Percentiles rank a stretch among this genome's conserved stretches.
phyloP scores from a whole-genome alignment of 2,888 invertebrate genomes.

The Hydroisotoma schaefferi region DNA sequence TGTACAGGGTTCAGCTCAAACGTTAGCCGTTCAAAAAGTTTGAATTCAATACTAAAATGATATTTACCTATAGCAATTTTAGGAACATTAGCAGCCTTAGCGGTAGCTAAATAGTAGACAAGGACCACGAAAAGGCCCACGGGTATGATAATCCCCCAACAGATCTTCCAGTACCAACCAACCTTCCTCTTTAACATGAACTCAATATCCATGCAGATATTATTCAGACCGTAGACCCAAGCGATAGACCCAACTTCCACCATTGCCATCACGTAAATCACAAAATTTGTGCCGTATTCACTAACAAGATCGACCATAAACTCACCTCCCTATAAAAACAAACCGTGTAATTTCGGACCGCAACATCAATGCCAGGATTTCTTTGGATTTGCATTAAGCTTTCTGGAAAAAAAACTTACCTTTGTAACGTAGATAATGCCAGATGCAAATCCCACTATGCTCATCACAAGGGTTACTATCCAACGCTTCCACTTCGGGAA shows the following conservation, averaged over 20 bases:
- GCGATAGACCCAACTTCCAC: conserved; percentile 59
- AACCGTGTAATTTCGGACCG: too few relatives aligned
- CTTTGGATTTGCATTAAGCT: too few relatives aligned
- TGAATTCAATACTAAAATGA: too few relatives aligned
- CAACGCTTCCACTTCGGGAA: conserved; percentile 53
- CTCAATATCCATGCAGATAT: conserved; percentile 69
- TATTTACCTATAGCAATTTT: conserved; percentile 12
- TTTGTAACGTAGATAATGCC: conserved; percentile 50
- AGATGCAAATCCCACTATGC: conserved; percentile 45
- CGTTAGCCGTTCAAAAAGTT: too few relatives aligned
- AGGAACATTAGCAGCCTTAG: conserved; percentile 9
- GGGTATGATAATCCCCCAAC: conserved; percentile 74
- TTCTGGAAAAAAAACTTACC: too few relatives aligned
- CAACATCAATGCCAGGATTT: too few relatives aligned
- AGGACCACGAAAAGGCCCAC: conserved; percentile 57
- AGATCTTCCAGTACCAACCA: conserved; percentile 72
- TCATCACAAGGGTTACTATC: conserved; percentile 47
- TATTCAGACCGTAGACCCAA: conserved; percentile 57
- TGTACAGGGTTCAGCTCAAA: neutral
- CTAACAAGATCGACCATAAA: conserved; percentile 62
- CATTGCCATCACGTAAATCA: conserved; percentile 60
- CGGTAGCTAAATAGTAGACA: conserved; percentile 30
- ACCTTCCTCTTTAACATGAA: conserved; percentile 72
- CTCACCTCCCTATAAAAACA: conserved; percentile 65
- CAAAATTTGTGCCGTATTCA: conserved; percentile 61